phyloP scores from a whole-genome alignment of 2,888 invertebrate species.

The Trachelus iudaicus region DNA sequence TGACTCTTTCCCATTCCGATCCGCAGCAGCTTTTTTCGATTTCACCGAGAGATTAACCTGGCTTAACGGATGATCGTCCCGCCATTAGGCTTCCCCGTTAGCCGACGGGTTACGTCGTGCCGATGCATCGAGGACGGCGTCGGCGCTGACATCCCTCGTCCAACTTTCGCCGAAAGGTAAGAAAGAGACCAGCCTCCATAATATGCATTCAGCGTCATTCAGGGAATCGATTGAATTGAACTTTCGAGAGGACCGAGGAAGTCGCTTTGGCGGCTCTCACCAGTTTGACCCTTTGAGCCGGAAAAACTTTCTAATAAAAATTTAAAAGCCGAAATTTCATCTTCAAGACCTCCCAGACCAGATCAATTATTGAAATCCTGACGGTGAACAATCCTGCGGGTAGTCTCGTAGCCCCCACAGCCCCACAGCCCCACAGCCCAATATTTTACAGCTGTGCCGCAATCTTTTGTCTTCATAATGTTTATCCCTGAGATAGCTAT shows the following conservation, averaged over 20 bases:
- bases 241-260: constrained; percentile 15
- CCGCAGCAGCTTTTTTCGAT: not conserved
- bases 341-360: constrained; percentile 37
- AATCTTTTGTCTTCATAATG: constrained; percentile 61
- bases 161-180: too few relatives aligned
- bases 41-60: not conserved
- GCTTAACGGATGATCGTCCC: not conserved
- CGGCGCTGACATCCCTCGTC: too few relatives aligned
- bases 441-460: constrained; percentile 47
- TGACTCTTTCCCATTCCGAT: not conserved
- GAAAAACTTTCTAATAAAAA: constrained; percentile 34
- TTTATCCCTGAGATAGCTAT: constrained; percentile 43
- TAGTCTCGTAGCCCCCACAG: constrained; percentile 31
- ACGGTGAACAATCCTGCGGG: not conserved
- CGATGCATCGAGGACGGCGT: too few relatives aligned
- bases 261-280: not conserved
- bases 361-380: constrained; percentile 42
- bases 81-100: too few relatives aligned
- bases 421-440: constrained; percentile 44
- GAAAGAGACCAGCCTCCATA: too few relatives aligned
- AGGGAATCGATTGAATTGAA: too few relatives aligned
- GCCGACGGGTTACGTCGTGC: too few relatives aligned
- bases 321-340: constrained; percentile 46
- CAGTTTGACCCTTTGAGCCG: not conserved
- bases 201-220: too few relatives aligned